phyloP scores from a whole-genome alignment of 2,888 invertebrate genomes.

The Dynastes maya region DNA sequence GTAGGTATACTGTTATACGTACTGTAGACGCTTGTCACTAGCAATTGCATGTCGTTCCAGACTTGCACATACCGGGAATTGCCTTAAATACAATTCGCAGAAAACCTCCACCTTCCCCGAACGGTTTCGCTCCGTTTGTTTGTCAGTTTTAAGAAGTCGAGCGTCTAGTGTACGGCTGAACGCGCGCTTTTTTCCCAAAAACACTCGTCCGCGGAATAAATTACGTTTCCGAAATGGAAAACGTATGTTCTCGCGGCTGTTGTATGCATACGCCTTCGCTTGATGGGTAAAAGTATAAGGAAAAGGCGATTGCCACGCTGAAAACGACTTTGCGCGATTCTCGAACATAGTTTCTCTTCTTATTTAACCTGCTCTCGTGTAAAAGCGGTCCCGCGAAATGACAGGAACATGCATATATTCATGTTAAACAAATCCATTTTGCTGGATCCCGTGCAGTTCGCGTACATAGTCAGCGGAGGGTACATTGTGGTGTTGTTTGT shows the following conservation, averaged over 20 bases:
- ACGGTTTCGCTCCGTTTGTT: neutral
- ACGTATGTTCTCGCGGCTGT: constrained; percentile 35
- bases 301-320: constrained; percentile 2
- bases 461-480: too few relatives aligned
- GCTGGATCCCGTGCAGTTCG: neutral
- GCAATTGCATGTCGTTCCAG: neutral
- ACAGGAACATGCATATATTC: constrained; percentile 47
- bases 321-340: constrained; percentile 25
- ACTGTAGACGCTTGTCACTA: neutral
- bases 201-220: constrained; percentile 43
- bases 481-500: neutral
- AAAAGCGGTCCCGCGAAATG: constrained; percentile 36
- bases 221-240: constrained; percentile 48
- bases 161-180: neutral
- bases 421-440: constrained; percentile 46
- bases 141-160: neutral
- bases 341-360: constrained; percentile 48
- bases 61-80: neutral
- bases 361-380: constrained; percentile 44
- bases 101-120: constrained; percentile 1
- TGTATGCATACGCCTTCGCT: neutral
- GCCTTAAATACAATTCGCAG: neutral
- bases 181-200: constrained; percentile 27
- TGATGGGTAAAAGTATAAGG: neutral
- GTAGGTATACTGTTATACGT: neutral